Evolutionary conservation across 2,888 invertebrate genomes (phyloP).

Genomic region (Euphydryas editha): DNA sequence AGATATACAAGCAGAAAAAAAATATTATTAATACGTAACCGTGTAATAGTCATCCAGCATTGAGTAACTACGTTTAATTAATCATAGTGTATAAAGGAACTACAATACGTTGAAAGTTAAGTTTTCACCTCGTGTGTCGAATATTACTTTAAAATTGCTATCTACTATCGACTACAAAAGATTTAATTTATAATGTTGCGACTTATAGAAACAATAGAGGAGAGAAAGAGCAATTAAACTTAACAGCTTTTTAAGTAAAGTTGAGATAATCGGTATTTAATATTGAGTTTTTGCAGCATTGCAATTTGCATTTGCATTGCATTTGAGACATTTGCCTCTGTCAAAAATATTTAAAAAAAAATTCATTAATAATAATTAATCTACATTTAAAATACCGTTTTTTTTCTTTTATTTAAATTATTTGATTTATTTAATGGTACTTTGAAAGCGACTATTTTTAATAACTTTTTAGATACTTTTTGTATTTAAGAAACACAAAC

Average conservation of each 20-base stretch:
- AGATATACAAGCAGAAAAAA: too few species aligned
- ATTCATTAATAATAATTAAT: too few species aligned
- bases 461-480: too few species aligned
- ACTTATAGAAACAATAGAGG: conserved; percentile 8
- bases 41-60: not conserved
- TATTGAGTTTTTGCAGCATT: too few species aligned
- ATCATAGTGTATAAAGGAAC: conserved; percentile 46
- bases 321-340: too few species aligned
- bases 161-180: conserved; percentile 33
- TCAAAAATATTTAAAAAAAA: too few species aligned
- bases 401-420: too few species aligned
- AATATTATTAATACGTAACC: not conserved
- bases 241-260: not conserved
- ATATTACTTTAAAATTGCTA: conserved; percentile 45
- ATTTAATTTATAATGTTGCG: conserved; percentile 7
- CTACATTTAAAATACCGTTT: too few species aligned
- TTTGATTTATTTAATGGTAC: too few species aligned
- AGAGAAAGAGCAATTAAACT: not conserved
- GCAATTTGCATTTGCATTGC: too few species aligned
- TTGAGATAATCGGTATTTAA: not conserved
- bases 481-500: too few species aligned
- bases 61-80: conserved; percentile 20
- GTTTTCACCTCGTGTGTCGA: conserved; percentile 47
- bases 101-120: conserved; percentile 46
- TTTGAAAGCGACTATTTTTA: too few species aligned